Conservation (phyloP, 2,888 invertebrate genomes). For the Carpatolechia fugitivella region DNA sequence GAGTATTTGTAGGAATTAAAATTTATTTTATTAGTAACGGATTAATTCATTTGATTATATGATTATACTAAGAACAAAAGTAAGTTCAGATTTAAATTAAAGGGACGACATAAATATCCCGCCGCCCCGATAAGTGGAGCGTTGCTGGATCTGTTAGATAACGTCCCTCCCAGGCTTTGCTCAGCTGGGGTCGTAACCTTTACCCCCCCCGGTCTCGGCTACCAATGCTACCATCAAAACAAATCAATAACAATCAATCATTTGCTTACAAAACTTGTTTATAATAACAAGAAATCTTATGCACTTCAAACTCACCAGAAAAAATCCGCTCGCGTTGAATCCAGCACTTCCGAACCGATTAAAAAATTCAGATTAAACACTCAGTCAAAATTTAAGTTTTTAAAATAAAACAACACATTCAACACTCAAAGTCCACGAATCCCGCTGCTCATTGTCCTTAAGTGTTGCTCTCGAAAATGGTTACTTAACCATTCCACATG, state of each 20-base stretch:
- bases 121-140: background rate
- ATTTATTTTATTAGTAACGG: no score
- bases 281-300: no score
- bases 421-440: constrained; percentile 28
- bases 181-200: constrained; percentile 62
- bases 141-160: constrained; percentile 46
- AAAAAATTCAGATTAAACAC: constrained; percentile 20
- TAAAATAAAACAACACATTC: constrained; percentile 19
- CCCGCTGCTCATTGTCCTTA: constrained; percentile 31
- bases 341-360: constrained; percentile 21
- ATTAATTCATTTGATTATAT: no score
- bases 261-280: constrained; percentile 20
- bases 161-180: constrained; percentile 45
- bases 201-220: constrained; percentile 36
- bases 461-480: constrained; percentile 36
- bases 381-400: constrained; percentile 23
- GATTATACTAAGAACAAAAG: no score
- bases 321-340: constrained; percentile 31
- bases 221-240: constrained; percentile 49
- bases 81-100: background rate
- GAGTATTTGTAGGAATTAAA: no score
- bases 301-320: constrained; percentile 44
- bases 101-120: background rate
- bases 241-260: constrained; percentile 56
- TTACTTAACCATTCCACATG: constrained; percentile 68